Evolutionary conservation across 2,888 invertebrate genomes (phyloP).

Genomic region (Protophormia terraenovae): DNA sequence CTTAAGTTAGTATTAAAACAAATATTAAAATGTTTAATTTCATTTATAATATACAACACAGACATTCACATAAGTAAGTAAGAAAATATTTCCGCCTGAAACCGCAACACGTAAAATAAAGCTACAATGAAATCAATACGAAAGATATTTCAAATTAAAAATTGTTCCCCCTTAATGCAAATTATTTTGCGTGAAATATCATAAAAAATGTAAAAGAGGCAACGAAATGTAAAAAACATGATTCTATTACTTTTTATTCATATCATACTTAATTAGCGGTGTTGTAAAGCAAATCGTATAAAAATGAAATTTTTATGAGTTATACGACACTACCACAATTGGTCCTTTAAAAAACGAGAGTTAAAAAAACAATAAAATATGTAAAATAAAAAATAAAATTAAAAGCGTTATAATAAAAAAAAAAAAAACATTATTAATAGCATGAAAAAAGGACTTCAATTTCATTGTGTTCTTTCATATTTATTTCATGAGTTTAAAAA

Average conservation of each 20-base stretch:
- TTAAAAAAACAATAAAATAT: not conserved
- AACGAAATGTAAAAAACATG: not conserved
- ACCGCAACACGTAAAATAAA: not conserved
- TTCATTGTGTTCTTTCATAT: not conserved
- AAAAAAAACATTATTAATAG: not conserved
- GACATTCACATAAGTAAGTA: too few relatives aligned
- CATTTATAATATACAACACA: too few relatives aligned
- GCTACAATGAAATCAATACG: not conserved
- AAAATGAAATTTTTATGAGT: conserved; percentile 38
- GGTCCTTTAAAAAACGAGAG: not conserved
- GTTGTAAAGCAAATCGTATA: conserved; percentile 23
- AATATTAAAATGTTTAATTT: too few relatives aligned
- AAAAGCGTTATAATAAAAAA: not conserved
- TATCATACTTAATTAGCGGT: conserved; percentile 50
- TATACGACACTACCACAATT: conserved; percentile 32
- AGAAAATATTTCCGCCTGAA: too few relatives aligned
- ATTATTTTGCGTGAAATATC: not conserved
- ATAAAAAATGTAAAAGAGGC: not conserved
- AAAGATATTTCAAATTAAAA: not conserved
- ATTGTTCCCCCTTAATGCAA: not conserved
- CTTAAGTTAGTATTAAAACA: too few relatives aligned
- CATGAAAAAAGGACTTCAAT: not conserved
- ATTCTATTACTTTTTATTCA: conserved; percentile 4
- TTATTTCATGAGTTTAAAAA: too few relatives aligned
- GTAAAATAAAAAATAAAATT: conserved; percentile 11